Evolutionary conservation across 2,888 invertebrate genomes (phyloP), one percentile per base, ranked within the genome.

Genomic region (Anagyrus pseudococci): DNA sequence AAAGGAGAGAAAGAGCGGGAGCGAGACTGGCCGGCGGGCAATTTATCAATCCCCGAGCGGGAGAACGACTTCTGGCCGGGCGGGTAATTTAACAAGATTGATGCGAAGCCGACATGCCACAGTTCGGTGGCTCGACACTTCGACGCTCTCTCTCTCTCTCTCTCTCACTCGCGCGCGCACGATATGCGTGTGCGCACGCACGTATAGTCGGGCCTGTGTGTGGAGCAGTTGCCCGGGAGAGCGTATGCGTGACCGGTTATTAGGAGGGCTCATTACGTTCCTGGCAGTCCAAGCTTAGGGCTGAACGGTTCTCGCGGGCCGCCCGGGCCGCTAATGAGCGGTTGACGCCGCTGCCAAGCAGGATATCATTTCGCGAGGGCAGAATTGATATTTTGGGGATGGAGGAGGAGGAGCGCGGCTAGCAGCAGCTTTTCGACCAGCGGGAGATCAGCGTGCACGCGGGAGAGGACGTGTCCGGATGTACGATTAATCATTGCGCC

Each of bases 1-100:
- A 70, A 72, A 70, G 64, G 54, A 50, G 69, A 68, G 69, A 71
- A 71, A 70, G 62, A 49, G 46, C 53, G 54, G 57, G 33, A 37
- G 43, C 49, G 68, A 70, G 72, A 74, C 33, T 10, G 33, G 2
- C 13, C 4, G 33, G 77, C 75, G 71, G 73, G 78, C 77, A 78
- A 79, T 79, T 79, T 78, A 79, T 79, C 78, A 79, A 79, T 77
- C 77, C 74, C 40, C 66, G 70, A 54, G 66, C 50, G 56, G 57
- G 63, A 64, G 66, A 67, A 61, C 65, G 72, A 78, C 77, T 78
- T 68, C 74, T 75, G 75, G 73, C 75, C 74, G 72, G 77, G 76
- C 73, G 76, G 77, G 78, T 78, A 79, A 79, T 79, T 79, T 78
- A 79, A 77, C 76, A 79, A 79, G 79, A 79, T 79, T 79, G 79